Evolutionary conservation across 2,113 vertebrate genomes (phyloP).

Genomic region (Centrocercus urophasianus): DNA sequence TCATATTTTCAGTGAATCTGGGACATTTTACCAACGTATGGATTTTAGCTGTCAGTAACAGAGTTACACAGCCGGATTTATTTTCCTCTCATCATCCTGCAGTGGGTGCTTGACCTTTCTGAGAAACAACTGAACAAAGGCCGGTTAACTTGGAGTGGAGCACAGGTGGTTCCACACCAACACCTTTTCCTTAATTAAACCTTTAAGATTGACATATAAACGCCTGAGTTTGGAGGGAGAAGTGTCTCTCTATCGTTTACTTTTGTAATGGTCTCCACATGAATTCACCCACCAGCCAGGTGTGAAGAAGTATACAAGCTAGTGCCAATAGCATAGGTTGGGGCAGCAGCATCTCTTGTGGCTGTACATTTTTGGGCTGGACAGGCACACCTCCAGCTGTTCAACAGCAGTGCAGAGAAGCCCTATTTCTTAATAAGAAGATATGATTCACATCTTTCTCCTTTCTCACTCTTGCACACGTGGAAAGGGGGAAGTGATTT

Average conservation of each 20-base stretch:
- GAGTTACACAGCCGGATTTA: not conserved
- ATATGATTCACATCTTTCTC: not conserved
- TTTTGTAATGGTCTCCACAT: not conserved
- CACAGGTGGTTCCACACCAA: not conserved
- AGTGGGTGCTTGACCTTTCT: not conserved
- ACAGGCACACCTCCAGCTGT: not conserved
- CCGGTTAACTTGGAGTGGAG: not conserved
- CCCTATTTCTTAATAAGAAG: not conserved
- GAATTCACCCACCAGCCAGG: not conserved
- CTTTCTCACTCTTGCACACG: rapidly evolving
- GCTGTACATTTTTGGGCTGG: rapidly evolving
- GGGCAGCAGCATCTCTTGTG: not conserved
- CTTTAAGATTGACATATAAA: not conserved
- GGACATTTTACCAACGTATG: not conserved
- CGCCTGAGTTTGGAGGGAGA: not conserved
- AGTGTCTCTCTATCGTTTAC: not conserved
- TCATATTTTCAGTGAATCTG: not conserved
- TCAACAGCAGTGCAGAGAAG: not conserved
- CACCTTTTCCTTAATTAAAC: not conserved
- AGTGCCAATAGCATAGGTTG: rapidly evolving
- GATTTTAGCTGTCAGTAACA: not conserved
- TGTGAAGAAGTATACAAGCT: not conserved
- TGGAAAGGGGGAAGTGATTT: not conserved
- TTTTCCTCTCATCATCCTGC: not conserved
- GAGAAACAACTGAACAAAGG: not conserved